Conservation (phyloP, 2,888 invertebrate genomes). For the Platycnemis pennipes region DNA sequence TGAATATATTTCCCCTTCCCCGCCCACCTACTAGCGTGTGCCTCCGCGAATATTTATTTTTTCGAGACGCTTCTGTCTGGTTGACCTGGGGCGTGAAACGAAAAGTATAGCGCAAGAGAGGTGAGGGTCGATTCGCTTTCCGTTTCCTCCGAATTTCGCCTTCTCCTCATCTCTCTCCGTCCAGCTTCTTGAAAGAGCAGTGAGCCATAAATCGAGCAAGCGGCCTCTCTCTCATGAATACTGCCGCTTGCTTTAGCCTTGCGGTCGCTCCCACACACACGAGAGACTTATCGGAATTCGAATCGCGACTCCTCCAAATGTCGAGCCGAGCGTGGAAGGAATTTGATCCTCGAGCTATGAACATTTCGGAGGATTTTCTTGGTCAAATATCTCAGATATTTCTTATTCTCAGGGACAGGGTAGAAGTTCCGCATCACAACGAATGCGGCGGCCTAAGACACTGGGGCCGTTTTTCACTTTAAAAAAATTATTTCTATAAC, state of each 20-base stretch:
- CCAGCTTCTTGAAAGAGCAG: neutral
- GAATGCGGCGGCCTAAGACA: no score
- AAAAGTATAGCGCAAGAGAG: neutral
- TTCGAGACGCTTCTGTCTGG: neutral
- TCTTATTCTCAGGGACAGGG: no score
- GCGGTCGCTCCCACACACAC: neutral
- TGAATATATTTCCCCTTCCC: neutral
- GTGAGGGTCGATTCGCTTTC: neutral
- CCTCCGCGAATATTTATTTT: neutral
- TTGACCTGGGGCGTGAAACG: neutral
- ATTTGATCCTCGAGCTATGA: neutral
- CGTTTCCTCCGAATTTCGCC: neutral
- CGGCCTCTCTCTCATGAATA: neutral
- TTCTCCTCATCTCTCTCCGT: neutral
- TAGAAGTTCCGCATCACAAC: no score
- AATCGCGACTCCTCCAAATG: neutral
- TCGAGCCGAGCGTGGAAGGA: neutral
- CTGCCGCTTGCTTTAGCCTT: no score
- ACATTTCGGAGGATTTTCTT: neutral
- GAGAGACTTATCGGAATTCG: constrained; percentile 2
- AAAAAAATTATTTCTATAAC: no score
- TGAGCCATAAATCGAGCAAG: neutral
- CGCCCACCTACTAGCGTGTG: neutral
- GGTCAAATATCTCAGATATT: neutral
- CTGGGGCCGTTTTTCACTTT: no score